A percentile compares a stretch with the other conserved stretches of the same genome.
Conservation (phyloP, 53 echinoderm and acorn worm species). For the Luidia sarsii region DNA sequence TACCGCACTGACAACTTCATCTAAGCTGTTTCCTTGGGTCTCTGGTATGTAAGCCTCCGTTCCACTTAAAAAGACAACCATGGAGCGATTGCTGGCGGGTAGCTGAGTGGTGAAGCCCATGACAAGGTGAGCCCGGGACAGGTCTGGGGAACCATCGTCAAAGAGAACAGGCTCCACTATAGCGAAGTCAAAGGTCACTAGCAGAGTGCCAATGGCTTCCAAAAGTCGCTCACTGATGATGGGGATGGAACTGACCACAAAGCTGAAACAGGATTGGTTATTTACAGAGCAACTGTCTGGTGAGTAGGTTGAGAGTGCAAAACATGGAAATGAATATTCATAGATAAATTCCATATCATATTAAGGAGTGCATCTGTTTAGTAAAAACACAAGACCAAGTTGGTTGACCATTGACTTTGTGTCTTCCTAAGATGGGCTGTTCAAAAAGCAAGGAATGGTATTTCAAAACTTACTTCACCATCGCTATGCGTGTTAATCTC, state of each 20-base stretch:
- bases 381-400: too few relatives aligned
- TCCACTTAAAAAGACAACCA: slow-evolving; percentile 60
- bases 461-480: slow-evolving; percentile 82
- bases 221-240: not conserved
- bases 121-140: slow-evolving; percentile 41
- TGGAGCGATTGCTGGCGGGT: slow-evolving; percentile 31
- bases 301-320: too few relatives aligned
- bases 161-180: slow-evolving; percentile 58
- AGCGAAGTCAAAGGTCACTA: slow-evolving; percentile 74
- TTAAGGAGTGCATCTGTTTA: too few relatives aligned
- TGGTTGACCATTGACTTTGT: too few relatives aligned
- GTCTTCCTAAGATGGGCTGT: too few relatives aligned
- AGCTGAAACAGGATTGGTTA: too few relatives aligned
- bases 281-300: too few relatives aligned
- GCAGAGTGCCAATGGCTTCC: slow-evolving; percentile 43
- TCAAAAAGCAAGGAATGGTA: too few relatives aligned
- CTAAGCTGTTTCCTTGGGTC: slow-evolving; percentile 46
- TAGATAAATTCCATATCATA: not conserved
- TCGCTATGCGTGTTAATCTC: slow-evolving; percentile 70
- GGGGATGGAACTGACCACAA: slow-evolving; percentile 59
- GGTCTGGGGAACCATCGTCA: slow-evolving; percentile 56
- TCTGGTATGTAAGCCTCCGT: slow-evolving; percentile 54
- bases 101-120: slow-evolving; percentile 71
- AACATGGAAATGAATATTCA: not conserved
- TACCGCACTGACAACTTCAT: slow-evolving; percentile 55